These are phyloP conservation scores for Knipowitschia caucasica DNA, from an alignment of 2,797 vertebrate species.

Conservation along the genomic window DNA sequence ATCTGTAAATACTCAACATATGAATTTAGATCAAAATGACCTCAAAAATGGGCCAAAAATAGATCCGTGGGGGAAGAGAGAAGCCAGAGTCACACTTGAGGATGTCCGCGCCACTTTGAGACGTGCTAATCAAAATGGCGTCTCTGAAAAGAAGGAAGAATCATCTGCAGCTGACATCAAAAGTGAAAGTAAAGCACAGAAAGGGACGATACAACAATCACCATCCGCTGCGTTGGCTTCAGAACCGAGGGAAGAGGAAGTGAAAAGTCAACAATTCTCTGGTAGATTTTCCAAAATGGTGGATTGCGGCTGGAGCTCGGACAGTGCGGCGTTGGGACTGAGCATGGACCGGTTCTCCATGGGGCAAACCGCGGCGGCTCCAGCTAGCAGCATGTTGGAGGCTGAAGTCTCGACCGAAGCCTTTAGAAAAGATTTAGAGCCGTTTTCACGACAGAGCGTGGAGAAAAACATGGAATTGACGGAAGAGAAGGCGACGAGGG, in stretches of 20 bases:
- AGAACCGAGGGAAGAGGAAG: no score
- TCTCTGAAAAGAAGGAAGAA: neutral
- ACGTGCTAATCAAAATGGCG: conserved; percentile 6
- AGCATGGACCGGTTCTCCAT: conserved; percentile 8
- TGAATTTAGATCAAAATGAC: neutral
- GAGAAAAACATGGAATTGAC: no score
- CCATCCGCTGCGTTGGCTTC: no score
- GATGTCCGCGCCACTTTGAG: conserved; percentile 43
- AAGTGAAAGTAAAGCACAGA: neutral
- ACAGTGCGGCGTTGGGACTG: neutral
- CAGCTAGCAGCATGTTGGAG: neutral
- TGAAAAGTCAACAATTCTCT: neutral
- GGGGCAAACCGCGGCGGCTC: conserved; percentile 1
- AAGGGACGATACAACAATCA: neutral
- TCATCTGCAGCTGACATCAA: neutral
- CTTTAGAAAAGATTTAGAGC: conserved; percentile 6
- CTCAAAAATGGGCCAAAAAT: conserved; percentile 11
- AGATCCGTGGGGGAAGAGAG: conserved; percentile 6
- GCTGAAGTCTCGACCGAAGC: neutral
- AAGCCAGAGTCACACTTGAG: conserved; percentile 43
- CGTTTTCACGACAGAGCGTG: neutral
- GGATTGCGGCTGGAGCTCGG: neutral
- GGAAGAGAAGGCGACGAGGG: neutral
- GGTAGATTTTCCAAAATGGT: neutral
- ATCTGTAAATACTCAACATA: neutral